Base-by-base conservation (phyloP, 1,140 invertebrate species). In the Wiebesia pumilae region DNA sequence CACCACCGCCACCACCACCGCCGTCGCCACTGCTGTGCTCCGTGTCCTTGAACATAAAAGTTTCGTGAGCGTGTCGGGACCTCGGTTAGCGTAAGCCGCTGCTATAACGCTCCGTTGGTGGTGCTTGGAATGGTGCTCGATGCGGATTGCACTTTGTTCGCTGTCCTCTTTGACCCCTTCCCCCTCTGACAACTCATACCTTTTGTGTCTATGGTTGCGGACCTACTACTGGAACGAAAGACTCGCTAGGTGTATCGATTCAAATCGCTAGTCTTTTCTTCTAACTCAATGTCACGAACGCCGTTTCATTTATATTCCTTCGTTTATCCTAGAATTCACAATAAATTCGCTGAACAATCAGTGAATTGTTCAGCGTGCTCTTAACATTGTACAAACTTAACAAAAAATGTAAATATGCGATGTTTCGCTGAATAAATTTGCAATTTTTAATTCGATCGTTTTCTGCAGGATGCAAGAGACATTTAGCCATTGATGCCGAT, bases 41-140 rank as follows among this genome's bases (percentile, higher is more conserved):
- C 89, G 91, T 91, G 91, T 93, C 91, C 92, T 92, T 92, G 92
- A 91, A 89, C 90, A 91, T 91, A 90, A 90, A 92, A 89, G 54
- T 78, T 82, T 87, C 62, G 69, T 81, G 58, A 75, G 38, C 75
- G 47, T 38, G 71, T 62, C 58, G 71, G 54, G 58, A 38, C 24
- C 35, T 78, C 73, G 77, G 77, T 43, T 33, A 79, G 77, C 77
- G 78, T 30, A 54, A 33, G 33, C 77, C 16, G 77, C 67, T 73
- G 35, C n/a, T 40, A 16, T 73, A 12, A 43, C 81, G 16, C 81
- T 83, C 40, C 65, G 33, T 73, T 73, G 67, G 43, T 73, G 62
- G 75, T 69, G 67, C 43, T 40, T 35, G 79, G n/a, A 75, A 75
- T 58, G 43, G 58, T 33, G 67, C 47, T 73, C 71, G 40, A 71